Conservation (phyloP, 2,888 invertebrate species). For the Campoplex capitator region DNA sequence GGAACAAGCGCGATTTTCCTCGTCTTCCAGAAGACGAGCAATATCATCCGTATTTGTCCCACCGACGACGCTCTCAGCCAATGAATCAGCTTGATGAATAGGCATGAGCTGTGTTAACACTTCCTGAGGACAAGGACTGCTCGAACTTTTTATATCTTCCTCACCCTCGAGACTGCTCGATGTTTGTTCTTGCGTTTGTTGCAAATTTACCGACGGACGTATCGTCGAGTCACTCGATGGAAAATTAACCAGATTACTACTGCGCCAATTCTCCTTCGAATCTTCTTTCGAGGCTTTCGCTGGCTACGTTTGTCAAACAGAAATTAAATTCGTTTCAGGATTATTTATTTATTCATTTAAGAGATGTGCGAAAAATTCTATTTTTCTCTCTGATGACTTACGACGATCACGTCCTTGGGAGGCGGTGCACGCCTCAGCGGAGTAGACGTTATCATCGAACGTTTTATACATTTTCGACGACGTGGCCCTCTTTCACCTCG, state of each 20-base stretch:
- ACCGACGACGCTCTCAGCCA: slow-evolving; percentile 73
- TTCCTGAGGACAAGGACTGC: slow-evolving; percentile 52
- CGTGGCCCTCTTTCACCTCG: slow-evolving; percentile 80
- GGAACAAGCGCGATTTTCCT: slow-evolving; percentile 83
- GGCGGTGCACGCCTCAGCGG: slow-evolving; percentile 79
- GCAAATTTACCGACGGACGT: slow-evolving; percentile 34
- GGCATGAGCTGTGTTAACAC: slow-evolving; percentile 80
- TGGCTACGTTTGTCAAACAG: slow-evolving; percentile 68
- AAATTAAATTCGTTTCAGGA: not conserved
- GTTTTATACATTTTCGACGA: slow-evolving; percentile 83
- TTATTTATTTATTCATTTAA: not conserved
- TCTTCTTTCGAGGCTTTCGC: slow-evolving; percentile 79
- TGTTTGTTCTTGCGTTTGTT: slow-evolving; percentile 38
- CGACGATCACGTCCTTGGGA: slow-evolving; percentile 78
- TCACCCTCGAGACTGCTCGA: not conserved
- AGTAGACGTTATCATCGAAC: slow-evolving; percentile 83
- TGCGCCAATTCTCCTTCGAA: slow-evolving; percentile 83
- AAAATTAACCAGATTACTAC: slow-evolving; percentile 72
- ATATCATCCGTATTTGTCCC: slow-evolving; percentile 81
- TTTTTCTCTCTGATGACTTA: slow-evolving; percentile 69
- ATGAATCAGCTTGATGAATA: slow-evolving; percentile 75
- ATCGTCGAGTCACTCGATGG: slow-evolving; percentile 67
- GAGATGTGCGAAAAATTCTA: not conserved
- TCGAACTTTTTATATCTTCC: slow-evolving; percentile 19
- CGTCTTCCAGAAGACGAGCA: slow-evolving; percentile 86